A percentile compares a stretch with the other conserved stretches of the same genome.
Evolutionary conservation across 2,888 invertebrate genomes (phyloP).

Genomic region (Schizaphis graminum): DNA sequence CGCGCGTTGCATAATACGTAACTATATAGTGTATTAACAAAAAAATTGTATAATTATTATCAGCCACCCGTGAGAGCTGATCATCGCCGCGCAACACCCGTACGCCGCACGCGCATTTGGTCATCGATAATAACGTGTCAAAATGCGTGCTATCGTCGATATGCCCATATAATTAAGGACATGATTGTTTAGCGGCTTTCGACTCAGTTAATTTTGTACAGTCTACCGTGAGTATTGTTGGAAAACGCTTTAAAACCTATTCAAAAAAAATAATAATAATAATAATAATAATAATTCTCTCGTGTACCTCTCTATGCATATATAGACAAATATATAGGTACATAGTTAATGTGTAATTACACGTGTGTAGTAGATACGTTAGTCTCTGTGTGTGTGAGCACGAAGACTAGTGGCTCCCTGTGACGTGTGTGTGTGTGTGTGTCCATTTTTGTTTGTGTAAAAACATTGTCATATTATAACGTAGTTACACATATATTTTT

Average conservation of each 20-base stretch:
- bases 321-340: not conserved
- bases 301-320: not conserved
- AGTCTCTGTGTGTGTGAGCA: slow-evolving; percentile 26
- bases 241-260: slow-evolving; percentile 63
- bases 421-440: not conserved
- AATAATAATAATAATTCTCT: slow-evolving; percentile 55
- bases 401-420: slow-evolving; percentile 40
- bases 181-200: slow-evolving; percentile 63
- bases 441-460: slow-evolving; percentile 55
- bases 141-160: slow-evolving; percentile 20
- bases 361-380: not conserved
- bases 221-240: slow-evolving; percentile 59
- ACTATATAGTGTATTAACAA: not conserved
- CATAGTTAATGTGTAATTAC: not conserved
- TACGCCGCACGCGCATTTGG: slow-evolving; percentile 42
- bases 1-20: not conserved
- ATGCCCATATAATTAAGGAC: slow-evolving; percentile 57
- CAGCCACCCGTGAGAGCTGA: slow-evolving; percentile 35
- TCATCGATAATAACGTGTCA: slow-evolving; percentile 60
- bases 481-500: not conserved
- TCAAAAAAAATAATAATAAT: slow-evolving; percentile 51
- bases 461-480: slow-evolving; percentile 42
- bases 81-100: slow-evolving; percentile 7
- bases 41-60: not conserved
- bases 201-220: slow-evolving; percentile 63